These are phyloP conservation scores for Pongo abelii DNA, from an alignment of 2,113 vertebrate genomes.

Conservation along the genomic window DNA sequence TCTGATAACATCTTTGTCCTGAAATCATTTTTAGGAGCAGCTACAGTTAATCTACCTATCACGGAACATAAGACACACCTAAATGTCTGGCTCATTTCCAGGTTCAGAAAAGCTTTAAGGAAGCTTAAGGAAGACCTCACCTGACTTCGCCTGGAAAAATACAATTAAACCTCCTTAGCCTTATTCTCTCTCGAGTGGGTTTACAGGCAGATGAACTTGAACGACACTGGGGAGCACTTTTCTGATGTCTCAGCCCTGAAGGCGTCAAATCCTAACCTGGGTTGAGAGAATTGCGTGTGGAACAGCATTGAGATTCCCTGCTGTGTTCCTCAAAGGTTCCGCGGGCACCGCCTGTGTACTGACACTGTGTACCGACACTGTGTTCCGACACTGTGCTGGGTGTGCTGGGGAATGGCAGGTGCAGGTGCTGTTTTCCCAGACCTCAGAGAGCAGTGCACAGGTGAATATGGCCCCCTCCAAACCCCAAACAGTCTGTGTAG, in stretches of 20 bases:
- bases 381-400: not conserved
- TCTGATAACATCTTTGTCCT: not conserved
- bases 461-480: not conserved
- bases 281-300: rapidly evolving
- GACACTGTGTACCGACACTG: no score
- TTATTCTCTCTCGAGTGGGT: not conserved
- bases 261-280: not conserved
- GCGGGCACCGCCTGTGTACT: rapidly evolving
- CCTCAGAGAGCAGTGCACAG: not conserved
- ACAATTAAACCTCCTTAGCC: not conserved
- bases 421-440: not conserved
- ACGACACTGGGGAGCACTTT: not conserved
- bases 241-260: not conserved
- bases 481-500: not conserved
- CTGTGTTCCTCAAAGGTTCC: not conserved
- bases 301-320: not conserved
- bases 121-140: not conserved
- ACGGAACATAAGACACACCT: not conserved
- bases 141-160: not conserved
- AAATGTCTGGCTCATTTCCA: not conserved
- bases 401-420: not conserved
- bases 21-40: not conserved
- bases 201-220: not conserved
- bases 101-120: not conserved
- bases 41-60: not conserved